Conservation (phyloP, 1,140 invertebrate species). For the Mactra quadrangularis region DNA sequence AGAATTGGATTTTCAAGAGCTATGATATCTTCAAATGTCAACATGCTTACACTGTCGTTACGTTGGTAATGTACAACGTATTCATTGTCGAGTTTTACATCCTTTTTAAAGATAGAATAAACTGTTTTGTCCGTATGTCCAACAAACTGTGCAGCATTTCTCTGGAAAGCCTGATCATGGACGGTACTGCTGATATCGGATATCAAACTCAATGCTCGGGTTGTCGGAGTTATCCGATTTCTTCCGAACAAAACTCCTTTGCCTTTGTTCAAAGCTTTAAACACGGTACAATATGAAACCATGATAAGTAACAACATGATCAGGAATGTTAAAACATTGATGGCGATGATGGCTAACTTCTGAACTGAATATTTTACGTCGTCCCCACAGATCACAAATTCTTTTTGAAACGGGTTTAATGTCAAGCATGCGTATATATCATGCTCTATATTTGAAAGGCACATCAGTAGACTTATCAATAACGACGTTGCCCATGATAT, state of each 20-base stretch:
- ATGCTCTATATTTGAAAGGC: conserved; percentile 61
- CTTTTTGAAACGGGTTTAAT: conserved; percentile 62
- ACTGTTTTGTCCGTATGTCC: conserved; percentile 15
- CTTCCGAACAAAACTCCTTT: conserved; percentile 33
- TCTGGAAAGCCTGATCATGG: not conserved
- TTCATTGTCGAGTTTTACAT: conserved; percentile 11
- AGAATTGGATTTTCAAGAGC: conserved; percentile 68
- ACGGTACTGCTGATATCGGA: conserved; percentile 10
- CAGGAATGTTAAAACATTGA: conserved; percentile 60
- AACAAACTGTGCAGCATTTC: not conserved
- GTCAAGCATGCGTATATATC: conserved; percentile 56
- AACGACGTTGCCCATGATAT: conserved; percentile 68
- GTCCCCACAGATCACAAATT: conserved; percentile 44
- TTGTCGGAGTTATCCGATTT: conserved; percentile 34
- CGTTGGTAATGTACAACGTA: conserved; percentile 71
- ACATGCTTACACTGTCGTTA: conserved; percentile 59
- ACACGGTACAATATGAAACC: conserved; percentile 41
- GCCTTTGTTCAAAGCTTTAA: conserved; percentile 51
- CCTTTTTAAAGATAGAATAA: conserved; percentile 32
- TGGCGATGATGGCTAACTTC: conserved; percentile 54
- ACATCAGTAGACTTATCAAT: conserved; percentile 62
- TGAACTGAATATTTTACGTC: conserved; percentile 8
- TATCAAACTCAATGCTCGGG: conserved; percentile 36
- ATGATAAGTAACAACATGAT: conserved; percentile 34
- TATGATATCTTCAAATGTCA: conserved; percentile 66